Conservation (phyloP, 2,113 vertebrate species). For the Clarias gariepinus region DNA sequence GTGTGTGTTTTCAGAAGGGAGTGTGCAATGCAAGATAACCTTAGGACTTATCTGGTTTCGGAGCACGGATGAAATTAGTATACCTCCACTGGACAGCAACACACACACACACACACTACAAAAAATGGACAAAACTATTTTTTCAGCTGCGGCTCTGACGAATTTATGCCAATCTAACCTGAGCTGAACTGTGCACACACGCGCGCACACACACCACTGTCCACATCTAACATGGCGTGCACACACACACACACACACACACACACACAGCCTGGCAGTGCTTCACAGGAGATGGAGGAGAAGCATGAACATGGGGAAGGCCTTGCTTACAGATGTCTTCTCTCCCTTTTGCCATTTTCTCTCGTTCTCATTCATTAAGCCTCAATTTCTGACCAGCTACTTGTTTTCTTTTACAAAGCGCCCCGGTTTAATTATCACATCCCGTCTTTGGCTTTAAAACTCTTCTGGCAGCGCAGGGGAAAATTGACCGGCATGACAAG, state of each 20-base stretch:
- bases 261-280: background rate
- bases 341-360: background rate
- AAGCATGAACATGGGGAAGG: slow-evolving; percentile 9
- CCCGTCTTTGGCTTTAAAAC: background rate
- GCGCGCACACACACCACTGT: background rate
- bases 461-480: background rate
- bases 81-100: background rate
- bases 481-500: background rate
- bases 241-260: slow-evolving; percentile 33
- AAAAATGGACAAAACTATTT: background rate
- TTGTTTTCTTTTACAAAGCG: background rate
- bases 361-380: background rate
- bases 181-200: slow-evolving; percentile 33
- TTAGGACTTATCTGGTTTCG: slow-evolving; percentile 9
- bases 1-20: background rate
- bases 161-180: background rate
- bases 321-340: slow-evolving; percentile 7
- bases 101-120: background rate
- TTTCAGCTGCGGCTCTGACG: background rate
- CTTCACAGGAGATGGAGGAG: slow-evolving; percentile 13
- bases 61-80: background rate
- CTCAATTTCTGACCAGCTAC: background rate
- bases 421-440: background rate
- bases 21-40: slow-evolving; percentile 8
- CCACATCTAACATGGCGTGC: slow-evolving; percentile 3